These are phyloP conservation scores for Gallinago nigripennis DNA, from an alignment of 2,797 vertebrate species.

Conservation along the genomic window DNA sequence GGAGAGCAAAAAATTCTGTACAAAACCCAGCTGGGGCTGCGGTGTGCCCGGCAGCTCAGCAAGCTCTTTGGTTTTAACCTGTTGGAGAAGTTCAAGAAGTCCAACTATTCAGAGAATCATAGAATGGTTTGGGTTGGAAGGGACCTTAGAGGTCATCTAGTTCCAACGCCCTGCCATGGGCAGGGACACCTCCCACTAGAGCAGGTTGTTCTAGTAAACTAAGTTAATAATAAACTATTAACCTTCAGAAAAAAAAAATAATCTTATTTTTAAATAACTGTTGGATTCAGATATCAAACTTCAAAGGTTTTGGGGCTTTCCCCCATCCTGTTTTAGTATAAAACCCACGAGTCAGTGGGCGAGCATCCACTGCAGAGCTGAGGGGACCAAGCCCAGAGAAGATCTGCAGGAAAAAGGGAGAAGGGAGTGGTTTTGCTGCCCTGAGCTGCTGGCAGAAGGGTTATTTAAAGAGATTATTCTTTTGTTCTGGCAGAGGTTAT, in stretches of 20 bases:
- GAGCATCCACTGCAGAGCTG: neutral
- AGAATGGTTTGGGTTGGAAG: too few relatives aligned
- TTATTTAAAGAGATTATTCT: neutral
- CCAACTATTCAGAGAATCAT: too few relatives aligned
- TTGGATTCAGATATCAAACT: too few relatives aligned
- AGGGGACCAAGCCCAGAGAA: neutral
- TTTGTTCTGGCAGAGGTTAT: neutral
- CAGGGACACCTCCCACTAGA: too few relatives aligned
- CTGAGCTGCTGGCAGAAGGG: neutral
- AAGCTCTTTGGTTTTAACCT: neutral
- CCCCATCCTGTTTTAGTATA: rapidly evolving
- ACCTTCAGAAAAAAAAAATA: neutral
- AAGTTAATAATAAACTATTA: too few relatives aligned
- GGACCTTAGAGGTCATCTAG: too few relatives aligned
- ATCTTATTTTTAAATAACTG: neutral
- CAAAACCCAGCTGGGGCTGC: neutral
- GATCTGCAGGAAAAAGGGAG: neutral
- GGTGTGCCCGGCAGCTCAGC: neutral
- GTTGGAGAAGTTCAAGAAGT: neutral
- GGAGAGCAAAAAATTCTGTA: neutral
- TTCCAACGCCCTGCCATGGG: too few relatives aligned
- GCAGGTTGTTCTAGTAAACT: too few relatives aligned
- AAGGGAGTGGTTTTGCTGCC: neutral
- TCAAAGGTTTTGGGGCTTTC: rapidly evolving
- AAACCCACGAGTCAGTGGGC: rapidly evolving